These are phyloP conservation scores for Salvelinus alpinus DNA, from an alignment of 2,113 vertebrate species.

Conservation along the genomic window DNA sequence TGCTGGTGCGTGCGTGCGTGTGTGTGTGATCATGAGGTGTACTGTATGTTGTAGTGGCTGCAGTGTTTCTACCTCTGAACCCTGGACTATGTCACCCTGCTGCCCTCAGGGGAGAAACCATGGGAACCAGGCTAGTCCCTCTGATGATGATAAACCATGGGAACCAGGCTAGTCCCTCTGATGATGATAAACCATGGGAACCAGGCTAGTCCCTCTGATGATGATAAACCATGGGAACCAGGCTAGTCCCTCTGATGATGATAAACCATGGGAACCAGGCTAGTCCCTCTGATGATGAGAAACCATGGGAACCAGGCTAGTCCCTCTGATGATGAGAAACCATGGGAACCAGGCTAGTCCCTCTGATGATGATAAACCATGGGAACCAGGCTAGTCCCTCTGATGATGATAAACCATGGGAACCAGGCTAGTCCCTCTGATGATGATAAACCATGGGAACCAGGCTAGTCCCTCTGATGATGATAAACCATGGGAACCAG, in stretches of 20 bases:
- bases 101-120: conserved; percentile 65
- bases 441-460: conserved; percentile 25
- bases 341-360: too few relatives aligned
- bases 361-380: conserved; percentile 35
- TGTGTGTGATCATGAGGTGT: conserved; percentile 48
- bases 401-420: conserved; percentile 31
- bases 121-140: conserved; percentile 60
- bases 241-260: conserved; percentile 36
- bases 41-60: conserved; percentile 56
- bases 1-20: conserved; percentile 17
- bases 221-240: conserved; percentile 3
- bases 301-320: too few relatives aligned
- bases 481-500: neutral
- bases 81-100: conserved; percentile 71
- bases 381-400: neutral
- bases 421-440: conserved; percentile 10
- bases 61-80: conserved; percentile 59
- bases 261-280: too few relatives aligned
- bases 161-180: neutral
- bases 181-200: conserved; percentile 29
- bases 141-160: conserved; percentile 34
- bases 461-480: conserved; percentile 32
- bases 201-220: conserved; percentile 28
- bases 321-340: conserved; percentile 34
- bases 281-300: conserved; percentile 35